Evolutionary conservation across 2,888 invertebrate genomes (phyloP).

Genomic region (Sminthurides aquaticus): DNA sequence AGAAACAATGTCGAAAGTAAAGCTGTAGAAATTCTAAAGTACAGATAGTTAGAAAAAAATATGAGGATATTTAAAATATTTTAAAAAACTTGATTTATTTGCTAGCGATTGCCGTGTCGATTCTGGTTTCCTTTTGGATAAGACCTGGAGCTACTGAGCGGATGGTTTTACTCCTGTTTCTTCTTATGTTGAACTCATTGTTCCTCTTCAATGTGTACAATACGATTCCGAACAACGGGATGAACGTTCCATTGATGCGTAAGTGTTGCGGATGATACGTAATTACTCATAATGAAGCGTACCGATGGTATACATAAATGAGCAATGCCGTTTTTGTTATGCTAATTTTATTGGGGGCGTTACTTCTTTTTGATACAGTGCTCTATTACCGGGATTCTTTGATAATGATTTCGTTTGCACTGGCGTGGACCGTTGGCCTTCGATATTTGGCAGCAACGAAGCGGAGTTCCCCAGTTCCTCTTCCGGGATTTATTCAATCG

Average conservation of each 20-base stretch:
- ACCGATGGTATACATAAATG: neutral
- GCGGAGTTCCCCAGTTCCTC: constrained; percentile 42
- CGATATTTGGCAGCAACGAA: constrained; percentile 41
- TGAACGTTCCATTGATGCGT: constrained; percentile 41
- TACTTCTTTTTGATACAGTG: constrained; percentile 25
- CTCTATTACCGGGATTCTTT: constrained; percentile 42
- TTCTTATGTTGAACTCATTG: constrained; percentile 37
- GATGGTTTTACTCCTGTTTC: constrained; percentile 32
- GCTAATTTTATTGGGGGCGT: neutral
- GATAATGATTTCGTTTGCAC: constrained; percentile 38
- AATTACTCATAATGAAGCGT: neutral
- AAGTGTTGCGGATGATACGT: constrained; percentile 21
- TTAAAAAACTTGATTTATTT: constrained; percentile 1
- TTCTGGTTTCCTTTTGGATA: constrained; percentile 42
- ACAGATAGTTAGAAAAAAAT: neutral
- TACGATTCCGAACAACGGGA: constrained; percentile 40
- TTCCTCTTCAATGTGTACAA: constrained; percentile 39
- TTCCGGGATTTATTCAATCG: constrained; percentile 35
- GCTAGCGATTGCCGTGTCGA: constrained; percentile 37
- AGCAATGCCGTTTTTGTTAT: neutral
- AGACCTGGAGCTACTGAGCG: constrained; percentile 40
- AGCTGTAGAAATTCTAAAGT: no score
- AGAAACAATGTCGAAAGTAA: no score
- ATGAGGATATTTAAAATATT: neutral
- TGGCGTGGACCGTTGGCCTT: constrained; percentile 42